Conservation (phyloP, 2,797 vertebrate species). For the Paramormyrops hopkinsi region DNA sequence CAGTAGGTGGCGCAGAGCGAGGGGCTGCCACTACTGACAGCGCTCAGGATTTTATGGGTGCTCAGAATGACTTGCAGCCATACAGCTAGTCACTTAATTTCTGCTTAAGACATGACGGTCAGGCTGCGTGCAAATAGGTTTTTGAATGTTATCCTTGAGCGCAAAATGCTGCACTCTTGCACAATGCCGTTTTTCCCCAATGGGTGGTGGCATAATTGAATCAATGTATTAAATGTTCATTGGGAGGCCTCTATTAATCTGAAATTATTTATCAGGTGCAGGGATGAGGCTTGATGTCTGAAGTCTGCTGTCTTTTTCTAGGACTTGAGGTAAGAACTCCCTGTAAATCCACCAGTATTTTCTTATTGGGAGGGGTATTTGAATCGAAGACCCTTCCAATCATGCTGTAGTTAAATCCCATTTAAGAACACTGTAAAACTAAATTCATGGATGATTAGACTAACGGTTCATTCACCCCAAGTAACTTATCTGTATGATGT, state of each 20-base stretch:
- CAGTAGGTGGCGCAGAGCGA: not conserved
- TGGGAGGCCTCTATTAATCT: not conserved
- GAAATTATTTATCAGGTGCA: not conserved
- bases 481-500: not conserved
- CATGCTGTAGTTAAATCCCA: not conserved
- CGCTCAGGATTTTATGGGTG: conserved; percentile 27
- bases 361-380: not conserved
- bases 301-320: not conserved
- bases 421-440: not conserved
- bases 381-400: not conserved
- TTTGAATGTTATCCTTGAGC: not conserved
- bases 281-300: not conserved
- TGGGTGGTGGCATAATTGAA: not conserved
- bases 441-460: not conserved
- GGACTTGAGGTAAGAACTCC: not conserved
- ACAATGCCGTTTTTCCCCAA: not conserved
- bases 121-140: not conserved
- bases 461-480: not conserved
- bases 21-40: conserved; percentile 42
- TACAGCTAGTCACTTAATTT: conserved; percentile 3
- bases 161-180: not conserved
- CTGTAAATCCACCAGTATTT: not conserved
- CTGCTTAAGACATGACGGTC: not conserved
- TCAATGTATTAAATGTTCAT: not conserved
- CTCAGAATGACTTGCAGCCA: conserved; percentile 44